Base-by-base conservation (phyloP, 2,797 vertebrate genomes). In the Manis javanica region DNA sequence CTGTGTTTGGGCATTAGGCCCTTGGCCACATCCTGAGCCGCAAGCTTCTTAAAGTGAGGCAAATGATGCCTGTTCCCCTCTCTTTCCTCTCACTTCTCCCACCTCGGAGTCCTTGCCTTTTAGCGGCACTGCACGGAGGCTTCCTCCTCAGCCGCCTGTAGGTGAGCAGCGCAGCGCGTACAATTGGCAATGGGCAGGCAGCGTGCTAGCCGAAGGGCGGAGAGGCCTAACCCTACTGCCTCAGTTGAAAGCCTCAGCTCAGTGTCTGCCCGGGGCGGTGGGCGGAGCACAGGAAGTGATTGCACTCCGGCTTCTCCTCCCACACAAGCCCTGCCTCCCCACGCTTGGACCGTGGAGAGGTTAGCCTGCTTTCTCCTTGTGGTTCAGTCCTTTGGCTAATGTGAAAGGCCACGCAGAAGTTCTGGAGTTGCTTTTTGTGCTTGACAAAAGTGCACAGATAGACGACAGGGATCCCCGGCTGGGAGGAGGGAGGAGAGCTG, bases 401-500 rank as follows among this genome's bases (percentile, higher is more conserved):
- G 71, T 63, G 91, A 90, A 84, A 86, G 94, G 63, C 93, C 92
- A 90, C 66, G 57, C 88, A 84, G 95, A 94, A 91, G 91, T 92
- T 84, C 19, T 75, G 89, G 75, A 87, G 66, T 89, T 87, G 92
- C 74, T 64, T 87, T 94, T 66, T 89, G 86, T 94, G 91, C 92
- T 90, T 94, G 91, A 57, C 59, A 84, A 93, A 93, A 96, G 96
- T 95, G 87, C 91, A 59, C 66, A 97, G 96, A 81, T 95, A 97
- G 97, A 98, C 96, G 95, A 74, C 95, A 95, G 97, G 97, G 97
- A 95, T 90, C 81, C 95, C 97, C 3, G 59, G 83, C 97, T 91
- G 95, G 97, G 97, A 97, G 96, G 96, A 97, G 97, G 97, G 97
- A 96, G 96, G 96, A 94, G 49, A 94, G 82, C 96, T 94, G 97